Conservation (phyloP, 2,888 invertebrate species). For the Eueremaeus valkanovi region DNA sequence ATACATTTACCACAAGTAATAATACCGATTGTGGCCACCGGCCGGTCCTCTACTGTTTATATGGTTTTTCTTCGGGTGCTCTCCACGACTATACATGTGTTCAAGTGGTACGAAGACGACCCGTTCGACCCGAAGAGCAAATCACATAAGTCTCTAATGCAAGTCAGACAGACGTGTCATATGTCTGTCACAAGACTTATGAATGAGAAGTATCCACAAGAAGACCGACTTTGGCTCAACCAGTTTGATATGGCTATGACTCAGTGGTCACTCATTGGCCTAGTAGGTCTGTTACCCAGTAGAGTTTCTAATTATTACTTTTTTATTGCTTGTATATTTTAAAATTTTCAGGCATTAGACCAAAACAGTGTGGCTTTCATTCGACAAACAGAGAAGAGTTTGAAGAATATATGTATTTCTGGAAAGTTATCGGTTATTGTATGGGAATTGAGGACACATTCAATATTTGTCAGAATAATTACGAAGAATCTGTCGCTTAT, state of each 20-base stretch:
- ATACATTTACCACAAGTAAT: slow-evolving; percentile 39
- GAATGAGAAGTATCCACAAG: slow-evolving; percentile 41
- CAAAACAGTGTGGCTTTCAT: slow-evolving; percentile 41
- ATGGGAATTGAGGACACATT: slow-evolving; percentile 70
- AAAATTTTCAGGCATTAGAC: slow-evolving; percentile 39
- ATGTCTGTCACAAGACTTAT: slow-evolving; percentile 38
- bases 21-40: slow-evolving; percentile 40
- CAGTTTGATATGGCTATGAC: slow-evolving; percentile 84
- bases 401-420: slow-evolving; percentile 73
- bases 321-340: neutral
- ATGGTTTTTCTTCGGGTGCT: slow-evolving; percentile 38
- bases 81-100: slow-evolving; percentile 39
- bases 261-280: slow-evolving; percentile 81
- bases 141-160: slow-evolving; percentile 38
- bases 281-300: slow-evolving; percentile 58
- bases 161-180: slow-evolving; percentile 40
- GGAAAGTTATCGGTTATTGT: slow-evolving; percentile 74
- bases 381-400: slow-evolving; percentile 59
- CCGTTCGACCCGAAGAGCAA: slow-evolving; percentile 38
- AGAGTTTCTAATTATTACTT: neutral
- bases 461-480: slow-evolving; percentile 44
- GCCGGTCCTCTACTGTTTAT: slow-evolving; percentile 35
- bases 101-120: slow-evolving; percentile 41
- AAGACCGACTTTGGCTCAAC: slow-evolving; percentile 57
- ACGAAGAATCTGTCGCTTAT: slow-evolving; percentile 39